A percentile compares a stretch with the other conserved stretches of the same genome.
Conservation (phyloP, 1,140 invertebrate genomes). For the Psix sp. region DNA sequence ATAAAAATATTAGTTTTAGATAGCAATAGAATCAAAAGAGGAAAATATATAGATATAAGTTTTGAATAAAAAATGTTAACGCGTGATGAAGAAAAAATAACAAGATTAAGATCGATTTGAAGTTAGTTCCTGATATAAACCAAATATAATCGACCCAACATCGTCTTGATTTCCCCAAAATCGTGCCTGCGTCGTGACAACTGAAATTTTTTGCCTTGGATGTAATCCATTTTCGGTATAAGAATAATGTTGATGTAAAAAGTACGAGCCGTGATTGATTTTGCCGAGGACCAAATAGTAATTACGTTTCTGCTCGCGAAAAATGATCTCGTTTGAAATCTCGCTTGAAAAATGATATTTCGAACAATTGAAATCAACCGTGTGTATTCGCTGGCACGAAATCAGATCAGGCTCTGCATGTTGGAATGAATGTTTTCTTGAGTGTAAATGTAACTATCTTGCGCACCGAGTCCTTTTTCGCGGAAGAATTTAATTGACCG, state of each 20-base stretch:
- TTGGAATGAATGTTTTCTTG: conserved; percentile 43
- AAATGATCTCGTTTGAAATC: conserved; percentile 19
- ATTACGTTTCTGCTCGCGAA: conserved; percentile 34
- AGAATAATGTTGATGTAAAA: conserved; percentile 14
- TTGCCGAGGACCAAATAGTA: conserved; percentile 32
- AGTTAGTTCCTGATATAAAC: too few relatives aligned
- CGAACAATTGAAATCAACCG: conserved; percentile 50
- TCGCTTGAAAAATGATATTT: conserved; percentile 51
- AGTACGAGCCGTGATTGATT: too few relatives aligned
- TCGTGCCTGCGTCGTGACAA: too few relatives aligned
- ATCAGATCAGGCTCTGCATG: conserved; percentile 54
- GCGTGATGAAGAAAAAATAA: too few relatives aligned
- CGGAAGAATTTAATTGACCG: conserved; percentile 45
- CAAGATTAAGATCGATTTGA: too few relatives aligned
- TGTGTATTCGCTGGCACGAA: conserved; percentile 49
- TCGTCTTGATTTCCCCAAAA: too few relatives aligned
- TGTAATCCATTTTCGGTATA: conserved; percentile 12
- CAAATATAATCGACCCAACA: too few relatives aligned
- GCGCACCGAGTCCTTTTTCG: conserved; percentile 42
- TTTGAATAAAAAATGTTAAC: too few relatives aligned
- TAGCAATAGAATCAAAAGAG: too few relatives aligned
- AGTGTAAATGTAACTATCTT: conserved; percentile 48
- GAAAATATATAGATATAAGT: too few relatives aligned
- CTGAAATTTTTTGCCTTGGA: too few relatives aligned
- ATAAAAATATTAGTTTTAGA: too few relatives aligned